These are phyloP conservation scores for Darevskia mixta DNA, from an alignment of 2,797 vertebrate species.

Conservation along the genomic window DNA sequence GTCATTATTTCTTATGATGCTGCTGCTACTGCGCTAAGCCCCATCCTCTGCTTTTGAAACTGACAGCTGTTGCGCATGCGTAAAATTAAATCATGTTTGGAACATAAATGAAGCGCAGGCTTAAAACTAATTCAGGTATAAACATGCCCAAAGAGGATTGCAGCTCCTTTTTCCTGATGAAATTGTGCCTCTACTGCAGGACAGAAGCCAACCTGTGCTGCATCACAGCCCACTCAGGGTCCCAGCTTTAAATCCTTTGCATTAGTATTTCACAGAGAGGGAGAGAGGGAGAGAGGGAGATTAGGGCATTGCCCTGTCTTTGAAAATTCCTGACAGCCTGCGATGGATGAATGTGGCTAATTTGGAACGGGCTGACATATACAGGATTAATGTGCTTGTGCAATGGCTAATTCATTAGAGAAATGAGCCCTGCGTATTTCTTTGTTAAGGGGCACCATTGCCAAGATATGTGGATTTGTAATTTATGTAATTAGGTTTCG, in stretches of 20 bases:
- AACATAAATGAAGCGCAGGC: constrained; percentile 30
- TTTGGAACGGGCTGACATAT: constrained; percentile 25
- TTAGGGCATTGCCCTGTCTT: not conserved
- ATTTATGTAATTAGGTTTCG: constrained; percentile 54
- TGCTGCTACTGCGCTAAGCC: constrained; percentile 22
- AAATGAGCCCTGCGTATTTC: not conserved
- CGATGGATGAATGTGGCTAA: not conserved
- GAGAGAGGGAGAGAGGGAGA: not conserved
- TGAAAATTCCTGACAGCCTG: constrained; percentile 4
- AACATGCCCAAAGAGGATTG: not conserved
- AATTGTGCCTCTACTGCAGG: constrained; percentile 1
- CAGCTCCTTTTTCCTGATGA: not conserved
- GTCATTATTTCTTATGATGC: constrained; percentile 65
- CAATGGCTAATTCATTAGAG: constrained; percentile 32
- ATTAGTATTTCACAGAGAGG: not conserved
- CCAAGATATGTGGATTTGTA: constrained; percentile 35
- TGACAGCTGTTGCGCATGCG: constrained; percentile 30
- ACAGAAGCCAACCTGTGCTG: not conserved
- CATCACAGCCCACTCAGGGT: not conserved
- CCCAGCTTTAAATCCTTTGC: not conserved
- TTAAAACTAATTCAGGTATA: constrained; percentile 55
- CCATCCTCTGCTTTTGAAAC: not conserved
- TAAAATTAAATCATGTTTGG: constrained; percentile 55
- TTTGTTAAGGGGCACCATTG: constrained; percentile 39
- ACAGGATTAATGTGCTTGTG: not conserved